Evolutionary conservation across 2,888 invertebrate species (phyloP), one percentile per base, ranked within the genome.

Genomic region (Polyommatus iphigenia): DNA sequence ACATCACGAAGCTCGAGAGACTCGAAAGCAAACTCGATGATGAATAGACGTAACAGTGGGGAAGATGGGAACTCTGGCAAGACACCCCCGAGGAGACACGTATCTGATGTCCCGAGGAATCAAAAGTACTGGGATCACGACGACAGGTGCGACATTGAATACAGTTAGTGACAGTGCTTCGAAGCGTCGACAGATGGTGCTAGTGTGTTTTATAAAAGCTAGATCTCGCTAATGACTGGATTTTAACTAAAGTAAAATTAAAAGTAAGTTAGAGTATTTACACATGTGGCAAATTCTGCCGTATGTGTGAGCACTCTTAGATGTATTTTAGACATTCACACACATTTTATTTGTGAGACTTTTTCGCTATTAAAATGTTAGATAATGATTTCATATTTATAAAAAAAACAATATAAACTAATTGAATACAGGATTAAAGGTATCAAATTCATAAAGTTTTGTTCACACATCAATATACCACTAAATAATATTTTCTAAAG

Each of bases 121-220:
- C 87, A 90, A 1, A 93, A 93, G 77, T 94, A 94, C 67, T 94
- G 94, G 94, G 93, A 93, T 81, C 94, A 94, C 36, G 94, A 94
- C 67, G 94, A 94, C 24, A 82, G 94, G 3, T 93, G 92, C 81
- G 93, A 94, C 77, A 92, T 89, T 72, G 94, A 94, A 79, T 94
- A 94, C 41, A 92, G 92, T 91, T 93, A 92, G 91, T 91, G 84
- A 79, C 36, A 79, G 80, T 81, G 79, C 79, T 20, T 18, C 50
- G 8, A 50, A 24, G 62, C 13, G 59, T 29, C 46, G n/a, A 20
- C 10, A 32, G 72, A 78, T 50, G 76, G 73, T 78, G 76, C 77
- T 76, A 46, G 72, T 77, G 78, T 73, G 57, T 78, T 62, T 57
- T 24, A 54, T 78, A 78, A 71, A 75, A 57, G 67, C 71, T 46